Percentiles rank a stretch among this genome's conserved stretches.
Evolutionary conservation across 1,140 invertebrate genomes (phyloP).

Genomic region (Rhyzopertha dominica): DNA sequence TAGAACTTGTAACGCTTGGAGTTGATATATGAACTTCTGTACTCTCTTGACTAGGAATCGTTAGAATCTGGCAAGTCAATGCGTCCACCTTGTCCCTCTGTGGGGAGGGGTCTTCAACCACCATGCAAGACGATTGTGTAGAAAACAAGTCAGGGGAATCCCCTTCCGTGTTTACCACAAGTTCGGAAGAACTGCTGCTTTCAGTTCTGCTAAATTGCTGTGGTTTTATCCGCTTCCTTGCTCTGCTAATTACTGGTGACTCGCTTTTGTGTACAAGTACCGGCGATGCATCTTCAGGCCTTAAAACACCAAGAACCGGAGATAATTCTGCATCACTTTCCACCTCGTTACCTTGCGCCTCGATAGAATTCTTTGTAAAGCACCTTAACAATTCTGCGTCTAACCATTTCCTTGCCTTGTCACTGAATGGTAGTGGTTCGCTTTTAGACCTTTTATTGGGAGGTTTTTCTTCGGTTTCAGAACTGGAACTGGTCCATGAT

Average conservation of each 20-base stretch:
- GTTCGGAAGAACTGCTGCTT: too few relatives aligned
- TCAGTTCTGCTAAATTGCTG: too few relatives aligned
- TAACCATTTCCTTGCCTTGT: conserved; percentile 4
- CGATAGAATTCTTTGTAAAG: conserved; percentile 15
- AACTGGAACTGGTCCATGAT: conserved; percentile 26
- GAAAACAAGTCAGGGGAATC: too few relatives aligned
- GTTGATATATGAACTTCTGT: conserved; percentile 11
- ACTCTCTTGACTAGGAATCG: conserved; percentile 13
- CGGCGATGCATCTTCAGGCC: not conserved
- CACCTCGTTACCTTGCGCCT: conserved; percentile 3
- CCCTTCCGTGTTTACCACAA: too few relatives aligned
- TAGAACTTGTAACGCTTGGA: too few relatives aligned
- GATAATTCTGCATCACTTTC: conserved; percentile 13
- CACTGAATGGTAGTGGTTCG: not conserved
- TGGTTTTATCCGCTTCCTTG: too few relatives aligned
- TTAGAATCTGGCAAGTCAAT: too few relatives aligned
- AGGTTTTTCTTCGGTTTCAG: conserved; percentile 11
- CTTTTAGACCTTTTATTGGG: too few relatives aligned
- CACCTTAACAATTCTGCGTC: not conserved
- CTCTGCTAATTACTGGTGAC: too few relatives aligned
- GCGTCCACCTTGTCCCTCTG: not conserved
- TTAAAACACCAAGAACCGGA: conserved; percentile 15
- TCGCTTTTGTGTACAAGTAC: too few relatives aligned
- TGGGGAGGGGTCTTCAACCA: too few relatives aligned
- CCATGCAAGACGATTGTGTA: too few relatives aligned